phyloP scores from a whole-genome alignment of 2,888 invertebrate species.

The Callyntrura guangdongensis region DNA sequence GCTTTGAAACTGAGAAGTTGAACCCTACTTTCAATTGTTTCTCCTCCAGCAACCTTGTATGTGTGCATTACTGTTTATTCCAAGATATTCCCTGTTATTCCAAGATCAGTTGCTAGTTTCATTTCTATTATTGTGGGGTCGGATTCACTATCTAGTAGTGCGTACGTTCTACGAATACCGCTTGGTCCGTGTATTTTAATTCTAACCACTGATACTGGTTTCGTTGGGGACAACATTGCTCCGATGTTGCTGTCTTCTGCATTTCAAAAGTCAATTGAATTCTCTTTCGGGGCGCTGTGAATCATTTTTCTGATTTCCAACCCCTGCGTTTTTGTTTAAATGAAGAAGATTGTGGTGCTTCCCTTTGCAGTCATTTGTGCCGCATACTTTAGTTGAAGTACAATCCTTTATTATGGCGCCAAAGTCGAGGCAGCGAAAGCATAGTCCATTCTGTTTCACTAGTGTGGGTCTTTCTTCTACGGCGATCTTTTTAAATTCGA shows the following conservation, averaged over 20 bases:
- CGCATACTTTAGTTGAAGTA: background rate
- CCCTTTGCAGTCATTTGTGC: conserved; percentile 15
- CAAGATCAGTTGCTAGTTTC: background rate
- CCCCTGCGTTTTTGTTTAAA: too few species aligned
- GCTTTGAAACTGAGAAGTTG: background rate
- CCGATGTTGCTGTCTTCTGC: background rate
- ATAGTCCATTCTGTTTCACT: conserved; percentile 9
- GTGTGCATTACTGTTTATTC: background rate
- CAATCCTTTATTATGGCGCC: conserved; percentile 28
- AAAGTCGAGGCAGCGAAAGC: conserved; percentile 26
- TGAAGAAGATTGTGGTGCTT: conserved; percentile 55
- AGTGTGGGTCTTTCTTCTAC: background rate
- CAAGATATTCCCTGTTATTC: too few species aligned
- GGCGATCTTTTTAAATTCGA: background rate
- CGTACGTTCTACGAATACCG: background rate
- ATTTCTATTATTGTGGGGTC: background rate
- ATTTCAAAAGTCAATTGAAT: background rate
- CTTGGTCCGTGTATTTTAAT: background rate
- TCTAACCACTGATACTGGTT: background rate
- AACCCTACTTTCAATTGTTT: background rate
- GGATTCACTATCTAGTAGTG: conserved; percentile 17
- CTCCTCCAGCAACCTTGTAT: background rate
- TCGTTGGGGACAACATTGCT: background rate
- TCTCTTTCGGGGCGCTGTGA: background rate
- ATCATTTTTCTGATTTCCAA: background rate